Evolutionary conservation across 2,797 vertebrate species (phyloP), one percentile per base, ranked within the genome.

Genomic region (Melanotaenia boesemani): DNA sequence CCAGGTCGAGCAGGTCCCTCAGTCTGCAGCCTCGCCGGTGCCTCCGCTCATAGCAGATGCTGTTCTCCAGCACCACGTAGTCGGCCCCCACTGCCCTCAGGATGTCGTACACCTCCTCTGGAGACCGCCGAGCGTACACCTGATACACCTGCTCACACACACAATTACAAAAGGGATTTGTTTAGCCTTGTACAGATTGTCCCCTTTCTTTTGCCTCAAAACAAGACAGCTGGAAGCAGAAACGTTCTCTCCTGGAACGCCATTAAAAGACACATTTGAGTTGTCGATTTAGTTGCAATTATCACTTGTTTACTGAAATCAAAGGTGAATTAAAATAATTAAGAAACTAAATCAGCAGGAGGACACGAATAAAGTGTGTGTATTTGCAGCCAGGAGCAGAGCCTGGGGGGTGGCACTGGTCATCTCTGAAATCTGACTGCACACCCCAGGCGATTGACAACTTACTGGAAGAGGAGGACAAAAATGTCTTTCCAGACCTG

Each of bases 11-110:
- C 85, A 99, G 93, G 91, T 99, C 98, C 4, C 97, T 91, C 61
- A 98, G 93, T 57, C 98, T 93, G 87, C 97, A 99, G 91, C 98
- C 98, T 1, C 97, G 86, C 16, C 61, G 89, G 88, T 99, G 97
- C 50, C 98, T 80, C 62, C 96, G 94, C 87, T 99, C 98, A 0
- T 96, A 97, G 80, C 98, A 99, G 88, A 99, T 97, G 89, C 97
- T 99, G 94, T 99, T 97, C 72, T 99, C 98, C 70, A 99, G 88
- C 68, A 99, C 96, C 64, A 97, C 92, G 0, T 96, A 99, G 89
- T 99, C 96, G 0, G 97, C 90, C 28, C 97, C 96, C 0, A 93
- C 93, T 13, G 95, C 94, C 24, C 90, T 88, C 84, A 99, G 91
- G 75, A 97, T 94, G 0, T 82, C 36, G 28, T 97, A 36, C 41